A percentile compares a stretch with the other conserved stretches of the same genome.
Conservation (phyloP, 2,888 invertebrate species). For the Cheilosia variabilis region DNA sequence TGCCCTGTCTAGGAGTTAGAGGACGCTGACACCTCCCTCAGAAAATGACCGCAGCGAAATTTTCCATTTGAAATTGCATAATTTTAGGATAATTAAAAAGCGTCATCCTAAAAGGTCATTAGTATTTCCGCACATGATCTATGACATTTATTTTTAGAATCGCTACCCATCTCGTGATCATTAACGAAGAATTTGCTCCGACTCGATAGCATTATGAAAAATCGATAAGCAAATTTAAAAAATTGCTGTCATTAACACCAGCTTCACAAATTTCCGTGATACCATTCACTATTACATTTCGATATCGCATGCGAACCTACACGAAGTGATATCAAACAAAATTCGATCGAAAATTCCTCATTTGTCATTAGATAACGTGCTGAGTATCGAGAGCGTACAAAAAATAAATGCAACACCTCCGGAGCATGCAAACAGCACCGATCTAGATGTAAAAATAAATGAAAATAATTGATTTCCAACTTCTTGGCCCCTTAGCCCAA, state of each 20-base stretch:
- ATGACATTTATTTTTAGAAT: not conserved
- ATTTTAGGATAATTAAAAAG: slow-evolving; percentile 28
- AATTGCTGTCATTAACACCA: not conserved
- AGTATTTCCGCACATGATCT: not conserved
- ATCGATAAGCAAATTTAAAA: not conserved
- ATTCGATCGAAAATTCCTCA: not conserved
- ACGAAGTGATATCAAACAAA: slow-evolving; percentile 7
- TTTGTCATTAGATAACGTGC: not conserved
- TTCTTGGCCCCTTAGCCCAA: not conserved
- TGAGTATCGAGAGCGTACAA: not conserved
- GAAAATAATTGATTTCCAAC: slow-evolving; percentile 9
- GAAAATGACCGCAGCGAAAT: not conserved
- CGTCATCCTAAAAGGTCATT: slow-evolving; percentile 18
- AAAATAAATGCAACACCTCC: not conserved
- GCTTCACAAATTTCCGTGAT: not conserved
- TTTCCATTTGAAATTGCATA: slow-evolving; percentile 20
- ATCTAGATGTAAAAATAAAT: slow-evolving; percentile 1
- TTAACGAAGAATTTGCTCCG: not conserved
- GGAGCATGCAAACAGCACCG: not conserved
- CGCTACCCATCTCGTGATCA: not conserved
- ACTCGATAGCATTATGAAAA: not conserved
- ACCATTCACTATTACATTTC: not conserved
- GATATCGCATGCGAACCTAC: not conserved
- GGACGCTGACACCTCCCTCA: not conserved
- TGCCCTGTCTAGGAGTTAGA: not conserved